Conservation (phyloP, 1,140 invertebrate species). For the Plectrocnemia conspersa region DNA sequence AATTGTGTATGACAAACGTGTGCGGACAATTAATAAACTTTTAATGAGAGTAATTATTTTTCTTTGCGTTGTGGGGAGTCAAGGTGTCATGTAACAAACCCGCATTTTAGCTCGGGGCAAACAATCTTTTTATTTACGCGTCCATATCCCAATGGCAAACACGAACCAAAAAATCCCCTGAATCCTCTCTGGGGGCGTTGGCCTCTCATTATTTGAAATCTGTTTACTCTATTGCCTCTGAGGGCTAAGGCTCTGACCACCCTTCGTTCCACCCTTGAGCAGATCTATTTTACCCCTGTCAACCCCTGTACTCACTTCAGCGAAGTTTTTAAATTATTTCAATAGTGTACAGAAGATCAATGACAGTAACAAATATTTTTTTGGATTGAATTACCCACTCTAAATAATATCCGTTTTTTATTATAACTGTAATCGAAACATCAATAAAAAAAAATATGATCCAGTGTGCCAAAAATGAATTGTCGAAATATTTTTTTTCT, state of each 20-base stretch:
- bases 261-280: neutral
- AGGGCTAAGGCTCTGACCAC: neutral
- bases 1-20: too few relatives aligned
- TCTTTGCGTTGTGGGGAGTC: neutral
- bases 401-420: too few relatives aligned
- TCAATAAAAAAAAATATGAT: too few relatives aligned
- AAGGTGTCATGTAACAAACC: neutral
- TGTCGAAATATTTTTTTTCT: too few relatives aligned
- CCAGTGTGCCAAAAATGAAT: too few relatives aligned
- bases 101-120: neutral
- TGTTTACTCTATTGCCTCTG: constrained; percentile 24
- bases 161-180: constrained; percentile 5
- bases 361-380: too few relatives aligned
- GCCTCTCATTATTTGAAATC: constrained; percentile 24
- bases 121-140: constrained; percentile 10
- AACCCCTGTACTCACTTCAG: neutral
- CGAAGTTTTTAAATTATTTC: too few relatives aligned
- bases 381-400: too few relatives aligned
- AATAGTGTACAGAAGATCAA: too few relatives aligned
- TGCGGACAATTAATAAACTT: neutral
- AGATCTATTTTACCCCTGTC: constrained; percentile 6
- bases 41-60: neutral
- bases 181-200: constrained; percentile 1
- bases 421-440: too few relatives aligned
- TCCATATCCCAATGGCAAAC: constrained; percentile 16